A percentile compares a stretch with the other conserved stretches of the same genome.
phyloP scores from a whole-genome alignment of 2,888 invertebrate genomes.

The Phytoseiulus persimilis region DNA sequence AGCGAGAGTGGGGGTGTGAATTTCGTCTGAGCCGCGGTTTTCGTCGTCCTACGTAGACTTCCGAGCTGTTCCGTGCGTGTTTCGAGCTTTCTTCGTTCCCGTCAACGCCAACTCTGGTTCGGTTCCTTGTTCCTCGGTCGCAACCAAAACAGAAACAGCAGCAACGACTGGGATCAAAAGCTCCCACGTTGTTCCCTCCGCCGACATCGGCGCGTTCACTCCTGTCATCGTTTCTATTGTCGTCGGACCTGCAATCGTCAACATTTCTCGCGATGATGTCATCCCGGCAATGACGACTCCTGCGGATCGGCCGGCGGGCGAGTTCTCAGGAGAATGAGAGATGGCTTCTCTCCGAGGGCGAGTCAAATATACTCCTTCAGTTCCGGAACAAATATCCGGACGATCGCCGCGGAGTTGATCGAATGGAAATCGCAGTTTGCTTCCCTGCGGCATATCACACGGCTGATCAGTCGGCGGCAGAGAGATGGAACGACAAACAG shows the following conservation, averaged over 20 bases:
- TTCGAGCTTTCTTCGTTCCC: background rate
- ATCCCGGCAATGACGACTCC: background rate
- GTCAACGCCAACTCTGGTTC: background rate
- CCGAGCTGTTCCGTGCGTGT: background rate
- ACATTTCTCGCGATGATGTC: background rate
- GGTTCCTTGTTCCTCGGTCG: background rate
- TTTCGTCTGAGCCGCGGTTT: background rate
- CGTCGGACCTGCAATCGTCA: background rate
- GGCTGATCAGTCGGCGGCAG: background rate
- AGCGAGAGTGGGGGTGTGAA: background rate
- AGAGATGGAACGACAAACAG: background rate
- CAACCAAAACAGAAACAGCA: background rate
- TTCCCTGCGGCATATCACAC: no score
- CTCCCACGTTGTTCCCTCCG: background rate
- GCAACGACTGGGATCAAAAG: background rate
- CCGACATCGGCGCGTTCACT: background rate
- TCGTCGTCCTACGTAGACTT: no score
- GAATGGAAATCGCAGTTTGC: no score
- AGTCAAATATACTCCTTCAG: no score
- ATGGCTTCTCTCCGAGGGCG: no score
- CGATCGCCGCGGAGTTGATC: no score
- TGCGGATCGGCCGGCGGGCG: no score
- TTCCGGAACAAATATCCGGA: no score
- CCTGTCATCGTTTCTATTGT: background rate
- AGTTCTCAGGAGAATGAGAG: no score